These are phyloP conservation scores for Acleris cristana DNA, from an alignment of 2,888 invertebrate species.

Conservation along the genomic window DNA sequence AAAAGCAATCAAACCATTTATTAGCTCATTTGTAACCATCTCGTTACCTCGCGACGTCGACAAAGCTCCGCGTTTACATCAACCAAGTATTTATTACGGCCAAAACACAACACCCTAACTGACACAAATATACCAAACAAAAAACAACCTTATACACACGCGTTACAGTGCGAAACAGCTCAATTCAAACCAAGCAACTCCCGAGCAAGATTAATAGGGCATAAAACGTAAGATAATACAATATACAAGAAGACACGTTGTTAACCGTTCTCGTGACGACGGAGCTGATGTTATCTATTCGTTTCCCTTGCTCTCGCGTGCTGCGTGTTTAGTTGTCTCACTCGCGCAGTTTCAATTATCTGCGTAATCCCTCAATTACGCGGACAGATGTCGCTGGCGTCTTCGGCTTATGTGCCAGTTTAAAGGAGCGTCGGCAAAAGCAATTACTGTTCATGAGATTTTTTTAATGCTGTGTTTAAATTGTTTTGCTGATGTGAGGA, in stretches of 20 bases:
- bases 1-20: constrained; percentile 33
- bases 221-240: constrained; percentile 84
- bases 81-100: constrained; percentile 82
- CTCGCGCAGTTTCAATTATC: constrained; percentile 86
- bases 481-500: constrained; percentile 32
- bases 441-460: constrained; percentile 73
- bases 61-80: constrained; percentile 78
- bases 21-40: constrained; percentile 35
- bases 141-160: constrained; percentile 52
- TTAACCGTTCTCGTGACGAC: constrained; percentile 82
- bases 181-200: constrained; percentile 52
- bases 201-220: constrained; percentile 82
- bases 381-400: constrained; percentile 84
- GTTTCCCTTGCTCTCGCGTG: constrained; percentile 61
- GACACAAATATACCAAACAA: constrained; percentile 44
- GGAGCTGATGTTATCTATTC: constrained; percentile 59
- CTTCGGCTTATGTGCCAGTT: constrained; percentile 82
- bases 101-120: constrained; percentile 66
- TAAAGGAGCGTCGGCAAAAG: constrained; percentile 78
- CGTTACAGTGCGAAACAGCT: constrained; percentile 54
- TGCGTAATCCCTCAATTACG: constrained; percentile 87
- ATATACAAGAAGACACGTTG: constrained; percentile 87
- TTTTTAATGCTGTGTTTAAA: constrained; percentile 45
- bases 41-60: constrained; percentile 55
- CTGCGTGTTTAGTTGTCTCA: constrained; percentile 54